Evolutionary conservation across 2,113 vertebrate genomes (phyloP).

Genomic region (Eulacestoma nigropectus): DNA sequence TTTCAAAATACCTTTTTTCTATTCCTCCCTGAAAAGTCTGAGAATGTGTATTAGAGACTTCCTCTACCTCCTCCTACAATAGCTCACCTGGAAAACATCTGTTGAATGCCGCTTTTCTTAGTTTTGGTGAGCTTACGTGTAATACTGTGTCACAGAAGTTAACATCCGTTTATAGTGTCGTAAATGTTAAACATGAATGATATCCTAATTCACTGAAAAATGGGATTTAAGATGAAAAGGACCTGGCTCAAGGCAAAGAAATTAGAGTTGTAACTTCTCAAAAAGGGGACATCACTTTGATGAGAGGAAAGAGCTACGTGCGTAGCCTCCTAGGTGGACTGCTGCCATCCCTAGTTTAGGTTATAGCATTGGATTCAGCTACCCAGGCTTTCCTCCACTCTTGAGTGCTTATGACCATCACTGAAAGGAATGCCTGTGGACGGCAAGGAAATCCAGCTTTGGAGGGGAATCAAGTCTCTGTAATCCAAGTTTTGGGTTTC

Average conservation of each 20-base stretch:
- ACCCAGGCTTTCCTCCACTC: not conserved
- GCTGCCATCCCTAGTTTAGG: not conserved
- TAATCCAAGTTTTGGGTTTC: not conserved
- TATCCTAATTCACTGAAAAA: not conserved
- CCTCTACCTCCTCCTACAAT: not conserved
- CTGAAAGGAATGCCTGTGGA: not conserved
- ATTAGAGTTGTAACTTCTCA: not conserved
- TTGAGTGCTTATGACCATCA: not conserved
- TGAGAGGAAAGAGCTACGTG: not conserved
- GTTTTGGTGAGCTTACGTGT: not conserved
- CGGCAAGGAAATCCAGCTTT: not conserved
- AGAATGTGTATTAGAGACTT: not conserved
- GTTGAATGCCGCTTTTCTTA: not conserved
- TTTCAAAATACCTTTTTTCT: not conserved
- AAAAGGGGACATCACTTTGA: not conserved
- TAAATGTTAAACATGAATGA: not conserved
- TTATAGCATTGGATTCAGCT: not conserved
- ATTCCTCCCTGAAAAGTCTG: not conserved
- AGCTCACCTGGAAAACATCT: not conserved
- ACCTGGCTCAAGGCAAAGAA: not conserved
- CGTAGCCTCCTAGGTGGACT: not conserved
- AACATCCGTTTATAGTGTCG: fast-evolving
- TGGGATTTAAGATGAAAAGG: not conserved
- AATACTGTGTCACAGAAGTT: not conserved
- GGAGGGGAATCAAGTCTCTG: not conserved